A percentile compares a stretch with the other conserved stretches of the same genome.
Evolutionary conservation across 2,113 vertebrate genomes (phyloP).

Genomic region (Craseonycteris thonglongyai): DNA sequence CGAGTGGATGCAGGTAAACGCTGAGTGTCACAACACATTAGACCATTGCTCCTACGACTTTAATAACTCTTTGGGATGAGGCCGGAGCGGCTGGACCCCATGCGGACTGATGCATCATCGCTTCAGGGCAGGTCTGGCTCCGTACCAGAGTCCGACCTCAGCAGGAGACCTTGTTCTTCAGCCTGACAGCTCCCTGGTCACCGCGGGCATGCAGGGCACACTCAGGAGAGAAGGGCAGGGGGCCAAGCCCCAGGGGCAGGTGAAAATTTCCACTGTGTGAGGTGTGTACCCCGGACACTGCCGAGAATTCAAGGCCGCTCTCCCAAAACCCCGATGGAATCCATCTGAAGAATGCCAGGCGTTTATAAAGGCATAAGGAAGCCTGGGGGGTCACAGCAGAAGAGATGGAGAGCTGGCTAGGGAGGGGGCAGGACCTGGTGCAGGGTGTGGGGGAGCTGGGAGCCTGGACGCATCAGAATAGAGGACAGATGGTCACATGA

Average conservation of each 20-base stretch:
- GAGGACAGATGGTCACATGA: not conserved
- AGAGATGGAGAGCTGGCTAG: not conserved
- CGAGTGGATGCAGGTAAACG: not conserved
- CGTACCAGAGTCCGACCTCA: not conserved
- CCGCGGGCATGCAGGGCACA: rapidly evolving
- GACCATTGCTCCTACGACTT: not conserved
- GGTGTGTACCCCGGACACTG: not conserved
- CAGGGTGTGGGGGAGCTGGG: not conserved
- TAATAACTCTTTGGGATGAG: not conserved
- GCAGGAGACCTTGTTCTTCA: not conserved
- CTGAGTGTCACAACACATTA: not conserved
- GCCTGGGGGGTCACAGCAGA: not conserved
- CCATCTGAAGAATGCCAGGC: not conserved
- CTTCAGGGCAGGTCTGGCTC: not conserved
- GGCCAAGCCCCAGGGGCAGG: not conserved
- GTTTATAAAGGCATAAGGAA: not conserved
- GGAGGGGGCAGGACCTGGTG: not conserved
- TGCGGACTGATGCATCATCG: rapidly evolving
- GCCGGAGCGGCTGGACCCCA: rapidly evolving
- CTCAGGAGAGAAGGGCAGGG: not conserved
- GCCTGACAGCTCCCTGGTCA: not conserved
- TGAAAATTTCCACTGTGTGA: not conserved
- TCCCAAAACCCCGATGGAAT: not conserved
- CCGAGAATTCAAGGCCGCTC: not conserved
- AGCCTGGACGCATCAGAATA: rapidly evolving